Evolutionary conservation across 2,113 vertebrate species (phyloP), one percentile per base, ranked within the genome.

Genomic region (Cheilinus undulatus): DNA sequence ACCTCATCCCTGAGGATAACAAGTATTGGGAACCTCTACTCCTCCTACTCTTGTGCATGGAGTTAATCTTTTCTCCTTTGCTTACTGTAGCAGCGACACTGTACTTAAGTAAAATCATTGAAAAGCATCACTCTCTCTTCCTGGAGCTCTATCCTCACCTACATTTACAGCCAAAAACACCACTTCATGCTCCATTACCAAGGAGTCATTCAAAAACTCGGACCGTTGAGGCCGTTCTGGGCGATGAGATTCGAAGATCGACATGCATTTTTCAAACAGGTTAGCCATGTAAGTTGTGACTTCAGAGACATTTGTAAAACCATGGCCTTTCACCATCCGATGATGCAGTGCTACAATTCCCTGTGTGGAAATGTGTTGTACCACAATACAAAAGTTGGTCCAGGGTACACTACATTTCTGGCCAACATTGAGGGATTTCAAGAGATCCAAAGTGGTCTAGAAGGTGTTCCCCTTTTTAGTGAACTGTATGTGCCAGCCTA

Each of bases 401-500:
- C 52, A 34, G 52, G 52, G n/a, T 6, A 54, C 30, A 54, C 19
- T 32, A 54, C 52, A 17, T 54, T 23, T 22, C 45, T 48, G 45
- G 45, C 45, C 45, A 48, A 22, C 20, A 4, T 34, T 19, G 52
- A 54, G 4, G 52, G 28, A 17, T 6, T 32, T 34, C 9, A 19
- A 34, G 30, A 20, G 2, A 54, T 54, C 28, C 17, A 54, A 54
- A 54, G 63, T 54, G 64, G 63, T 54, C 50, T 54, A 30, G 9
- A 2, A 54, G 50, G 23, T 5, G 45, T 67, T 43, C 48, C 50
- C 12, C 48, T 67, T 54, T 67, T 66, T 2, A 67, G 23, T 32
- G 64, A 54, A 45, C 14, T 67, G 20, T 67, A 30, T 67, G 36
- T 22, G 19, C 64, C 64, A 17, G 50, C 50, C 49, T 40, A 15